Base-by-base conservation (phyloP, 2,113 vertebrate species). In the Phodopus roborovskii region DNA sequence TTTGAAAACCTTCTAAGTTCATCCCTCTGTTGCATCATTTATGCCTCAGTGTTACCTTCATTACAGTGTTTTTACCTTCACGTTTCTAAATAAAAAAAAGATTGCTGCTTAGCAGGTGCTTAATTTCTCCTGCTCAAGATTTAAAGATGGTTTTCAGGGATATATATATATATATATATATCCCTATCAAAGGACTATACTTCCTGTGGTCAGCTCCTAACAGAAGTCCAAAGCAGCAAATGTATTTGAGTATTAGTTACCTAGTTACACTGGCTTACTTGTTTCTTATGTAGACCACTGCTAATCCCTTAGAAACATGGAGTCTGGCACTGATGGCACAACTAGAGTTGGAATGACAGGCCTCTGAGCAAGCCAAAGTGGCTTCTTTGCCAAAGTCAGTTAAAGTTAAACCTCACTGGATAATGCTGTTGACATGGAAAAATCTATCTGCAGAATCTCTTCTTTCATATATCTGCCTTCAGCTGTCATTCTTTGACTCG, bases 281-380 rank as follows among this genome's bases (percentile, higher is more conserved):
- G 66, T 24, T 91, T 66, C 36, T 91, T 94, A 58, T 94, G 82
- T 45, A 92, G 88, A 95, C 82, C 26, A 82, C 45, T 79, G 77
- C 50, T 53, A 81, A 94, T 93, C 68, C 84, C 73, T 94, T 73
- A 94, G 94, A 94, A 96, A 94, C 68, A 93, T 12, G 45, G 92
- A 68, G 42, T 94, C 42, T 97, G 75, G 22, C 0, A 12, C 30
- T 82, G 66, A 42, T 97, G 91, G 50, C 84, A 66, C 75, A 93
- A 96, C 62, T 78, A 70, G 10, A 92, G 64, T 66, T 95, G n/a
- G 42, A 90, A 90, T 90, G 85, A 89, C 62, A 97, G 62, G 39
- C 58, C 20, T 68, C 85, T 95, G 53, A 86, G 96, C 33, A 92
- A 98, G 85, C 93, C 56, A 96, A 96, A 98, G 30, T 22, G 96